Conservation (phyloP, 2,797 vertebrate genomes). For the Xiphorhynchus erythropygius region DNA sequence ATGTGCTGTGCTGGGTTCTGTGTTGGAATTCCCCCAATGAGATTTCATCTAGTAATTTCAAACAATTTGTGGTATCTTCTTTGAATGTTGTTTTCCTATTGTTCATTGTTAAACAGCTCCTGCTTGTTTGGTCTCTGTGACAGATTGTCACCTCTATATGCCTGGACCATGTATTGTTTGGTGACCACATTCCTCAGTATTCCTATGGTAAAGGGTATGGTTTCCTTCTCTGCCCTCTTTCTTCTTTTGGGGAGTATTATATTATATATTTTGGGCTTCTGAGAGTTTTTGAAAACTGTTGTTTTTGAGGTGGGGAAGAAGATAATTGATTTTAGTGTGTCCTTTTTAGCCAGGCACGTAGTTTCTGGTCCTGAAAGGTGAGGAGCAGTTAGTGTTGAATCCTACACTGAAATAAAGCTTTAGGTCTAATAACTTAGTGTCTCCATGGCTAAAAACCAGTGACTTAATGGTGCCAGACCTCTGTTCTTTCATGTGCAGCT, state of each 20-base stretch:
- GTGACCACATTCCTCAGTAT: not conserved
- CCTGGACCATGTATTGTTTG: not conserved
- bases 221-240: not conserved
- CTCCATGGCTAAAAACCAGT: not conserved
- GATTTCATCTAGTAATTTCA: not conserved
- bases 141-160: not conserved
- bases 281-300: not conserved
- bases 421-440: not conserved
- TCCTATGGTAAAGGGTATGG: not conserved
- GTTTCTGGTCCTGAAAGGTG: not conserved
- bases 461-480: not conserved
- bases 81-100: not conserved
- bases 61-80: not conserved
- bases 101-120: not conserved
- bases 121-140: not conserved
- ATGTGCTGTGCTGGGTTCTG: not conserved
- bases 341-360: not conserved
- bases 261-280: not conserved
- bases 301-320: not conserved
- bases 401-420: not conserved
- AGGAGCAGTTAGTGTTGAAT: not conserved
- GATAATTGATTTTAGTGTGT: not conserved
- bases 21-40: conserved; percentile 1
- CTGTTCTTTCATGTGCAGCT: not conserved
- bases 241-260: not conserved